phyloP scores from a whole-genome alignment of 2,113 vertebrate genomes.

The Lucifuga dentata region DNA sequence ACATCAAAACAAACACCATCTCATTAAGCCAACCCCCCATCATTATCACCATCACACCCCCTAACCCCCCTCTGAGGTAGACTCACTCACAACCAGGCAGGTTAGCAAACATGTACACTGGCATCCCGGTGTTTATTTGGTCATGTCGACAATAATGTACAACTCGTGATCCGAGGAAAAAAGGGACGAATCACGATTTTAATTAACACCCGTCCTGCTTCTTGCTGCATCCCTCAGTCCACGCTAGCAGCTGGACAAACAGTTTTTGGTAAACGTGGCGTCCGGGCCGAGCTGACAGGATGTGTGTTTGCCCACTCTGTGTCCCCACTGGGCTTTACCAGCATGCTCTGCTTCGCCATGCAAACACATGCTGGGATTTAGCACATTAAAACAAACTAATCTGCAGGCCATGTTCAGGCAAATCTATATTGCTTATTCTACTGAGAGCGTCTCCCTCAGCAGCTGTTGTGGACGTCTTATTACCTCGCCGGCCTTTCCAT shows the following conservation, averaged over 20 bases:
- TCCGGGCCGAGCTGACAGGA: slow-evolving; percentile 22
- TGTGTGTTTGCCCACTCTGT: slow-evolving; percentile 60
- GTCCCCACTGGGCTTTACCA: slow-evolving; percentile 60
- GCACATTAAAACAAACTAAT: slow-evolving; percentile 65
- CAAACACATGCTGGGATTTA: slow-evolving; percentile 75
- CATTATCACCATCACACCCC: not conserved
- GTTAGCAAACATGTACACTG: slow-evolving; percentile 71
- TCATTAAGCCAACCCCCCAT: slow-evolving; percentile 27
- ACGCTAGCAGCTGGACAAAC: slow-evolving; percentile 82
- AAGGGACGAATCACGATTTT: slow-evolving; percentile 82
- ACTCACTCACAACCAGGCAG: slow-evolving; percentile 26
- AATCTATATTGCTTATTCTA: slow-evolving; percentile 39
- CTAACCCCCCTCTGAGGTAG: not conserved
- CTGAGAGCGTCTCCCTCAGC: slow-evolving; percentile 38
- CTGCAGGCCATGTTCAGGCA: slow-evolving; percentile 61
- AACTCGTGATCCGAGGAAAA: slow-evolving; percentile 73
- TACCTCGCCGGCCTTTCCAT: slow-evolving; percentile 3
- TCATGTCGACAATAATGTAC: slow-evolving; percentile 49
- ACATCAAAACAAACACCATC: slow-evolving; percentile 13
- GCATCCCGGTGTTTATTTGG: slow-evolving; percentile 63
- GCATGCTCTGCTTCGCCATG: slow-evolving; percentile 32
- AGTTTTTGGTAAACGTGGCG: slow-evolving; percentile 66
- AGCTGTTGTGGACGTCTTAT: slow-evolving; percentile 60
- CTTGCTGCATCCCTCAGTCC: slow-evolving; percentile 35
- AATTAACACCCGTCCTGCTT: slow-evolving; percentile 75